Evolutionary conservation across 1,140 invertebrate species (phyloP), one percentile per base, ranked within the genome.

Genomic region (Zaprionus davidi): DNA sequence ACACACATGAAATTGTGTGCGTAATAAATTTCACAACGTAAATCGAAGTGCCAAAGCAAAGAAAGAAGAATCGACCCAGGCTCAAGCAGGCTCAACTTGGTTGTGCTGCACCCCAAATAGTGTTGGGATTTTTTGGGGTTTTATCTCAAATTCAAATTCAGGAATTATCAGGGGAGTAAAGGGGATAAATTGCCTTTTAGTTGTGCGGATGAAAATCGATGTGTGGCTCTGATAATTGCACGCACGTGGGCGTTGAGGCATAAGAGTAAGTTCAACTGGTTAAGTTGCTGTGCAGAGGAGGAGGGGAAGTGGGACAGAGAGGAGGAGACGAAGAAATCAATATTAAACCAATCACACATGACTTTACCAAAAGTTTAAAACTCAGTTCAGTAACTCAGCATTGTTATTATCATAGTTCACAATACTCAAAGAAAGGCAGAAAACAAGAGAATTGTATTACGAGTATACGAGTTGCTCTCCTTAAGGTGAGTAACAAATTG

Each of bases 11-110:
- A 82, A 69, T 34, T 34, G 71, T 79, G 76, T 77, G 68, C 79
- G 76, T 76, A 85, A 82, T 82, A 78, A 80, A 80, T 87, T 78
- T 77, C 58, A 58, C 67, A 85, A 64, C 68, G 71, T 65, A 73
- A 70, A 74, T 63, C 81, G 78, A 81, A 79, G 71, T 70, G 77
- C 38, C 70, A 44, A n/a, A 36, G 72, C 66, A 57, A 51, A 70
- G 41, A 34, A 34, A 34, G 9, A 34, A 3, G 28, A 46, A 70
- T 60, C 70, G 58, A 31, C 55, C 55, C 26, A n/a, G 67, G 41
- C 67, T 75, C 72, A 70, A 75, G 70, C 72, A 71, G 72, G 41
- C 59, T 71, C 51, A 65, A 71, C 24, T 59, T 67, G 55, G 41
- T 5, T 34, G 56, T 34, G 17, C 28, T 9, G 22, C 9, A n/a